phyloP scores from a whole-genome alignment of 2,113 vertebrate species.

The Eulacestoma nigropectus region DNA sequence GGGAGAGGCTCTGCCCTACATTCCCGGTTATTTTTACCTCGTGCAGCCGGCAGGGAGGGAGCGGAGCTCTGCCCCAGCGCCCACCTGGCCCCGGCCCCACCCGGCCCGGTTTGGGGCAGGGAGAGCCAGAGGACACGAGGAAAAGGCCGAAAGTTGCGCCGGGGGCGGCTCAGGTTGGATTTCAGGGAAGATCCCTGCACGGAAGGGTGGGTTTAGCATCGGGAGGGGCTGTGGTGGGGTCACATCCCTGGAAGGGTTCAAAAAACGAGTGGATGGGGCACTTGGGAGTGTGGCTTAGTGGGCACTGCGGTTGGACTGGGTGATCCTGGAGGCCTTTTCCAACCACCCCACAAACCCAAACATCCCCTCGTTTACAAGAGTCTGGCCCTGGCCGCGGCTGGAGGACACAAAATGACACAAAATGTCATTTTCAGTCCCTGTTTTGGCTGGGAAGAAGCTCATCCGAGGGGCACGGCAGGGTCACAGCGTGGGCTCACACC shows the following conservation, averaged over 20 bases:
- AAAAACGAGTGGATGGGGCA: not conserved
- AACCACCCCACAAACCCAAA: rapidly evolving
- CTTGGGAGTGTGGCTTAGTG: rapidly evolving
- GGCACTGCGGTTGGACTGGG: not conserved
- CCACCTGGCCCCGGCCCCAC: not conserved
- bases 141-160: not conserved
- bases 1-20: not conserved
- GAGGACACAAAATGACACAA: not conserved
- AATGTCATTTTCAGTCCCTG: rapidly evolving
- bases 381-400: rapidly evolving
- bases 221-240: not conserved
- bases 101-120: not conserved
- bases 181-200: rapidly evolving
- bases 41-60: not conserved
- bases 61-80: not conserved
- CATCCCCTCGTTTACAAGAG: rapidly evolving
- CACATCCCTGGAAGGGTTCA: not conserved
- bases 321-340: not conserved
- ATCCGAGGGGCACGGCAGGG: rapidly evolving
- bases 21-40: not conserved
- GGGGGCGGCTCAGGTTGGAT: not conserved
- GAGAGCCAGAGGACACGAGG: not conserved
- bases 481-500: not conserved
- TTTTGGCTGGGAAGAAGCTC: not conserved
- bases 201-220: rapidly evolving